Evolutionary conservation across 2,113 vertebrate species (phyloP), one percentile per base, ranked within the genome.

Genomic region (Lagopus muta): DNA sequence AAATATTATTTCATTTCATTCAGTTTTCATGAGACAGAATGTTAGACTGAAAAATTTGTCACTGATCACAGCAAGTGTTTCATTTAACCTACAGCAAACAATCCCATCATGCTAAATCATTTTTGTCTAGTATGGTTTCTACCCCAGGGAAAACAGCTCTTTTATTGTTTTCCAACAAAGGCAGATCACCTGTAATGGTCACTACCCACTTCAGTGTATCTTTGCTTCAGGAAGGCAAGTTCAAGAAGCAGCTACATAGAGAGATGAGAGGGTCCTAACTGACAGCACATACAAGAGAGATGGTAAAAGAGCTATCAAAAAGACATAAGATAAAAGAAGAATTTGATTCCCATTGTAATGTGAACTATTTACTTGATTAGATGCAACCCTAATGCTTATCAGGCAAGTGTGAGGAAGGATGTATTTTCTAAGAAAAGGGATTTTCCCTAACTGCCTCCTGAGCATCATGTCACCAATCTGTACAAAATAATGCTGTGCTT

Each of bases 1-100:
- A 66, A 89, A 66, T 58, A 24, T 0, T 0, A 27, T 42, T 38
- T 75, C 2, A 8, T 27, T 52, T 52, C 50, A 52, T 52, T 27
- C 8, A 76, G 57, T 65, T 89, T 89, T 89, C 22, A 12, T 47
- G 13, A 40, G 10, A 64, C 6, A 79, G 20, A 78, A 79, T 34
- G 10, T 78, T 55, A 79, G 34, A 11, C 22, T 89, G 57, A 65
- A 85, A 87, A 40, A 61, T 14, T 61, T 75, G 5, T 52, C 74
- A 82, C 47, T 71, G 28, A 13, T 12, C 3, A 8, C 34, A 75
- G 60, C 18, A 70, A 60, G 77, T 27, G 17, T 15, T 79, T 93
- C 14, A 32, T 84, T 84, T 43, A 87, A 43, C 14, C 16, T 85
- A 47, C 2, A 78, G 60, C 1, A 84, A 64, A 82, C 69, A 50